These are phyloP conservation scores for Ichneumoninae sp. DNA, from an alignment of 2,888 invertebrate genomes.

Conservation along the genomic window DNA sequence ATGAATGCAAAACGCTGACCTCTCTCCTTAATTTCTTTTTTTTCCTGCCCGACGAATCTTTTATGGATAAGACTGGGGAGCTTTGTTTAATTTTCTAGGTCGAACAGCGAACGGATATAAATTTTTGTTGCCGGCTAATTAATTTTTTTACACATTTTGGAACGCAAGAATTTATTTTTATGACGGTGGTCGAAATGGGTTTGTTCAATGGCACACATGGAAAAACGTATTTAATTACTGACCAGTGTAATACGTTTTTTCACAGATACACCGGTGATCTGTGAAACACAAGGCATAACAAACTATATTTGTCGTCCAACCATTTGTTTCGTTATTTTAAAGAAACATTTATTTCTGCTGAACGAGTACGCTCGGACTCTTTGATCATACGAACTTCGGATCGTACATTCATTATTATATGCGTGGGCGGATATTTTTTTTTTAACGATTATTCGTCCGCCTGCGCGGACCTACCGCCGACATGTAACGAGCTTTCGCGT, in stretches of 20 bases:
- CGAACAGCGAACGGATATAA: too few species aligned
- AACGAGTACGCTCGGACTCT: neutral
- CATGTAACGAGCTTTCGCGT: neutral
- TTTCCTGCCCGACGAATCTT: neutral
- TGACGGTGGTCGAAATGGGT: neutral
- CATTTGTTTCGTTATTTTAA: too few species aligned
- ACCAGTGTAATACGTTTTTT: neutral
- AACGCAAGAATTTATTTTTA: too few species aligned
- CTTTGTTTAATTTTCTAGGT: too few species aligned
- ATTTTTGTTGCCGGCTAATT: too few species aligned
- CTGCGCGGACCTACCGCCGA: neutral
- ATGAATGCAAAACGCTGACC: neutral
- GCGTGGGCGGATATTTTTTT: constrained; percentile 5
- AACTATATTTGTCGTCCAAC: too few species aligned
- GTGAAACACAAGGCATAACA: too few species aligned
- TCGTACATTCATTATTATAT: neutral
- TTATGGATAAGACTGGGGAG: too few species aligned
- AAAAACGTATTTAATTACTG: neutral
- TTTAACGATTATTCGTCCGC: neutral
- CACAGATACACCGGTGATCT: neutral
- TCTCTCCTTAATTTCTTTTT: neutral
- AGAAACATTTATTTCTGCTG: too few species aligned
- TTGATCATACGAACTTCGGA: neutral
- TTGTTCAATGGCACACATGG: neutral
- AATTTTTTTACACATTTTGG: too few species aligned